A percentile compares a stretch with the other conserved stretches of the same genome.
Evolutionary conservation across 2,797 vertebrate genomes (phyloP).

Genomic region (Acropternis orthonyx): DNA sequence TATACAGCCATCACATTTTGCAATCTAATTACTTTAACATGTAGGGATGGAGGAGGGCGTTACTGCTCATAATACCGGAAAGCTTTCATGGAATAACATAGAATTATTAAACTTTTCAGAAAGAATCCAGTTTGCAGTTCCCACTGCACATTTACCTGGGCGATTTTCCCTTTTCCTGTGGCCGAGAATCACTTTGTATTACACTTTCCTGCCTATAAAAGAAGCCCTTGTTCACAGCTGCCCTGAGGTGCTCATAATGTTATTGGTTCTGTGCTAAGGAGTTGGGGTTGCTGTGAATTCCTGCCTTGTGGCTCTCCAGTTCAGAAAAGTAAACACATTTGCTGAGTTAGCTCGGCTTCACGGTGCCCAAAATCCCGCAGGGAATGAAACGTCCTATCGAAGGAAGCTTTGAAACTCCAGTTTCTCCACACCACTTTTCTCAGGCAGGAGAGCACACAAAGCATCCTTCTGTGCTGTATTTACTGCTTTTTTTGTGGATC

Average conservation of each 20-base stretch:
- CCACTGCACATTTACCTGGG: slow-evolving; percentile 35
- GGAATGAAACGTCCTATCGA: slow-evolving; percentile 57
- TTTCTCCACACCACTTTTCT: slow-evolving; percentile 57
- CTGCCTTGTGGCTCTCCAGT: slow-evolving; percentile 71
- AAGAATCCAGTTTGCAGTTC: slow-evolving; percentile 27
- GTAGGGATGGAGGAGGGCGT: background rate
- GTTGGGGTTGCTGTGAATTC: slow-evolving; percentile 67
- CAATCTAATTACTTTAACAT: slow-evolving; percentile 43
- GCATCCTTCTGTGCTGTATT: slow-evolving; percentile 57
- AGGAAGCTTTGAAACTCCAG: slow-evolving; percentile 72
- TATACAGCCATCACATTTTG: background rate
- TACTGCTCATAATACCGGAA: background rate
- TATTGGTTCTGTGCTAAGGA: slow-evolving; percentile 66
- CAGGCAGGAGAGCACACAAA: slow-evolving; percentile 44
- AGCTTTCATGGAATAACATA: slow-evolving; percentile 4
- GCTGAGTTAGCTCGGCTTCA: slow-evolving; percentile 4
- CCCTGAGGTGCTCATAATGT: slow-evolving; percentile 67
- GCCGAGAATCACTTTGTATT: slow-evolving; percentile 53
- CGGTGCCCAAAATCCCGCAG: slow-evolving; percentile 44
- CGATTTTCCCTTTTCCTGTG: slow-evolving; percentile 49
- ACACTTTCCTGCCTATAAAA: slow-evolving; percentile 60
- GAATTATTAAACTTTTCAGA: slow-evolving; percentile 50
- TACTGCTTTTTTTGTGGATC: slow-evolving; percentile 7
- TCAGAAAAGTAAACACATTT: slow-evolving; percentile 61
- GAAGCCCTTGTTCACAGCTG: slow-evolving; percentile 71